phyloP scores from a whole-genome alignment of 2,113 vertebrate genomes.

The Excalfactoria chinensis region DNA sequence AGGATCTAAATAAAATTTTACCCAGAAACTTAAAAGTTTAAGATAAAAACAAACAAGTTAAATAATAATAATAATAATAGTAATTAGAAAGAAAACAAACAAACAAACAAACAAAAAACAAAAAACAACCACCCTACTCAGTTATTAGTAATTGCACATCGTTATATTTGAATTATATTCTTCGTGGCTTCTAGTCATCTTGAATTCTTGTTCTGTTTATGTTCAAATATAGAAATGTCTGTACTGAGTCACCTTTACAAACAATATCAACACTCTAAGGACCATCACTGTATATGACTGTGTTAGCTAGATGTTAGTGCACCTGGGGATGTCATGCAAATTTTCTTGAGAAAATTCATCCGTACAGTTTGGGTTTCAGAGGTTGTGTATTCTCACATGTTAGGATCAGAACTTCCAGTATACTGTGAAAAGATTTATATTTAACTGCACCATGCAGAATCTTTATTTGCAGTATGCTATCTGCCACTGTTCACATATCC shows the following conservation, averaged over 20 bases:
- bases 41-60: background rate
- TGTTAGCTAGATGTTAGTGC: background rate
- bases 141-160: background rate
- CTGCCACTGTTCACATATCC: background rate
- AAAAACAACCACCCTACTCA: background rate
- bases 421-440: background rate
- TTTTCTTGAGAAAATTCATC: background rate
- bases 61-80: too few relatives aligned
- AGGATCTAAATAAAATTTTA: background rate
- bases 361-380: background rate
- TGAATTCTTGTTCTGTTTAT: background rate
- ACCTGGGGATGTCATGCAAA: background rate
- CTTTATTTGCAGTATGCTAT: background rate
- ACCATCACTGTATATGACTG: background rate
- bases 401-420: background rate
- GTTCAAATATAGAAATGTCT: background rate
- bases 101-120: too few relatives aligned
- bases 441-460: background rate
- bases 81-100: too few relatives aligned
- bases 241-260: background rate
- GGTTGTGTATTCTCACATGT: background rate
- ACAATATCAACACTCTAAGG: background rate
- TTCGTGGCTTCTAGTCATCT: background rate
- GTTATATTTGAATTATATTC: background rate
- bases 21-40: background rate